Base-by-base conservation (phyloP, 1,140 invertebrate genomes). In the Mylabris phalerata region DNA sequence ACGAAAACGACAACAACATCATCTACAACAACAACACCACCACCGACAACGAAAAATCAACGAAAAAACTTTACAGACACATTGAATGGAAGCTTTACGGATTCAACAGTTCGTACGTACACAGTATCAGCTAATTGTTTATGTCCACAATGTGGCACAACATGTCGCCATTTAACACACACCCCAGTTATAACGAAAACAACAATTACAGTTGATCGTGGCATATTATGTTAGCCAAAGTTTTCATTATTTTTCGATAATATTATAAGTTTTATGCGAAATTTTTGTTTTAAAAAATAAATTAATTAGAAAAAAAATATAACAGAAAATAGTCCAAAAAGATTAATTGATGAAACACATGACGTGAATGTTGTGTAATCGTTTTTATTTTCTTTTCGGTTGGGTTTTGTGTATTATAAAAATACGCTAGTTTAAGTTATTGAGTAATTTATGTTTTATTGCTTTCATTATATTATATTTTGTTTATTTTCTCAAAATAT, bases 181-280 rank as follows among this genome's bases (percentile, higher is more conserved):
- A 65, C 70, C 13, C 70, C 71, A 26, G 38, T 41, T 19, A 71
- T 72, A 11, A 51, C 72, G 48, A 75, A 73, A 62, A 63, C 72
- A 13, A 63, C 69, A 32, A 73, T 75, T 49, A 72, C 72, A n/a
- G 66, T 75, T 19, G 73, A 75, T 64, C 66, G 73, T 47, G 72
- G 71, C 55, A 74, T 75, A 55, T 55, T 75, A 48, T 75, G 73
- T 67, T 75, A 74, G 71, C 65, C 56, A 55, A 55, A 55, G 52
- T 55, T 55, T 13, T 26, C 26, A 55, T 38, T 40, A 42, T 10
- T 45, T 46, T 43, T 44, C 4, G 10, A 11, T 48, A 48, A 48
- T 48, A 25, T 25, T 24, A 25, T 48, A 4, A 9, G 47, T n/a
- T 19, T n/a, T 5, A 24, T 48, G 11, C 25, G 4, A 24, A 25